Evolutionary conservation across 2,113 vertebrate genomes (phyloP).

Genomic region (Ochotona curzoniae): DNA sequence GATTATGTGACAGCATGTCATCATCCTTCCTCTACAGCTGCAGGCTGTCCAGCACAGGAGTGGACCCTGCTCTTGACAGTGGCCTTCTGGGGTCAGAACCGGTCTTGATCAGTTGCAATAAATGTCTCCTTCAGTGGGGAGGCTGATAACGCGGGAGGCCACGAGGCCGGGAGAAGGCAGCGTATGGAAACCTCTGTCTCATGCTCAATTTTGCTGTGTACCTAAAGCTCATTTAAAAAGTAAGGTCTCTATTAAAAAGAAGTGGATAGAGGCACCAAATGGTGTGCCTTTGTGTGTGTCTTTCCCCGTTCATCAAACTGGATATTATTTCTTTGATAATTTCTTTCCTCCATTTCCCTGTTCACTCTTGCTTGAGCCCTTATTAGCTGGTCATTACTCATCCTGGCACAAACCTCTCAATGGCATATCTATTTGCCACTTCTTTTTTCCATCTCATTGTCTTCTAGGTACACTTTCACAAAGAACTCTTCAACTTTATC

Average conservation of each 20-base stretch:
- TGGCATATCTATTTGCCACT: neutral
- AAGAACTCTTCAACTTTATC: neutral
- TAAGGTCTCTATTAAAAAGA: neutral
- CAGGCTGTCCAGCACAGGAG: neutral
- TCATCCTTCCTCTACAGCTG: neutral
- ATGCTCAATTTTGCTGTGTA: neutral
- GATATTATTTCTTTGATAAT: neutral
- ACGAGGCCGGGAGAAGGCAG: too few species aligned
- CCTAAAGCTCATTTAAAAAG: neutral
- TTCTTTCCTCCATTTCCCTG: neutral
- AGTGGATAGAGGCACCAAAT: neutral
- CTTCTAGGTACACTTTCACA: neutral
- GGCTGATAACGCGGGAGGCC: neutral
- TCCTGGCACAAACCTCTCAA: neutral
- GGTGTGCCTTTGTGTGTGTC: neutral
- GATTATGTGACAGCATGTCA: neutral
- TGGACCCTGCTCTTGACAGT: neutral
- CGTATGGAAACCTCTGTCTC: neutral
- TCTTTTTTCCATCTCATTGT: neutral
- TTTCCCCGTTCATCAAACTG: neutral
- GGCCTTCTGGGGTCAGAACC: too few species aligned
- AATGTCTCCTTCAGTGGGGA: too few species aligned
- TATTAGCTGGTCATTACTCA: neutral
- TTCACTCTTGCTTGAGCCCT: neutral
- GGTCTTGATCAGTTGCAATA: neutral